Evolutionary conservation across 2,888 invertebrate genomes (phyloP), one percentile per base, ranked within the genome.

Genomic region (Myathropa florea): DNA sequence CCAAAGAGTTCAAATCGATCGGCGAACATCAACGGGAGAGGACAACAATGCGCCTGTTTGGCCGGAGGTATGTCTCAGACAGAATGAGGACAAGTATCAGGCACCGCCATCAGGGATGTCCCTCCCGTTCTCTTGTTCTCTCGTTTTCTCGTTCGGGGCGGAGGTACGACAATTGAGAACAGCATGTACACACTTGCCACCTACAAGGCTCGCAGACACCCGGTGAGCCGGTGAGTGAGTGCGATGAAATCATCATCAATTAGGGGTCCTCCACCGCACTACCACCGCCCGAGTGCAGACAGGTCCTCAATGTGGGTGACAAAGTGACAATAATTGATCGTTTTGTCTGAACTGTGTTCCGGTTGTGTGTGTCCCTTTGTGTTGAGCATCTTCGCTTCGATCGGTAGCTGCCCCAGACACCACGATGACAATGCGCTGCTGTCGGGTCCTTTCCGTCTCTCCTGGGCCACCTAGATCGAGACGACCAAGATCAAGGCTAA

Each of bases 301-400:
- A 89, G 89, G 88, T 88, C 78, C 81, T 88, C 83, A 89, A 88
- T 88, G 88, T 83, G 81, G 88, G 88, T 85, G 89, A 89, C 89
- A 88, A 89, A 87, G 85, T 89, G 89, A 89, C 89, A 89, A 89
- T 89, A 87, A 87, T 87, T 83, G 87, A 87, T 87, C 87, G 86
- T 88, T 88, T 89, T 89, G 87, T 86, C 77, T 79, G 81, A 76
- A 72, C 80, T 88, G 82, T 89, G 83, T 88, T 81, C 79, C 84
- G 87, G 86, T 87, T 72, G 83, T 77, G 46, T 18, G 46, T 18
- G 46, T n/a, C 12, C 73, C 72, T 77, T 85, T 77, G 26, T 63
- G 53, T 46, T 59, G 28, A 39, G 55, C 33, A 68, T 82, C 72
- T 81, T 81, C 55, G 64, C 55, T 46, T 46, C 53, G 61, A 75